These are phyloP conservation scores for Centruroides sculpturatus DNA, from an alignment of 1,140 invertebrate species.

Conservation along the genomic window DNA sequence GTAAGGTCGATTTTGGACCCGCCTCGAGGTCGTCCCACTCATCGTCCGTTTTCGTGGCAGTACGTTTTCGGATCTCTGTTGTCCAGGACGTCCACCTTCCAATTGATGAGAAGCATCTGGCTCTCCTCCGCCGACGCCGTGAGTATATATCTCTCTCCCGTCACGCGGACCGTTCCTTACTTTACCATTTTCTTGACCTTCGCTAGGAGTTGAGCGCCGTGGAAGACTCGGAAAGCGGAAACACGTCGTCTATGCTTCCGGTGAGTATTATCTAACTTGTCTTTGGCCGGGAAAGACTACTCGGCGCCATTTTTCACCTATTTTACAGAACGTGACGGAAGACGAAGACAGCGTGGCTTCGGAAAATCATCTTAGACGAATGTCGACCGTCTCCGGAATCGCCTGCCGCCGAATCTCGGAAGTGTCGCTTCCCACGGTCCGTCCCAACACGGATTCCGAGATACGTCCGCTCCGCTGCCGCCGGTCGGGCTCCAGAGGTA, in stretches of 20 bases:
- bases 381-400: not conserved
- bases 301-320: too few species aligned
- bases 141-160: not conserved
- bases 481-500: not conserved
- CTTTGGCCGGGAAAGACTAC: too few species aligned
- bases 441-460: constrained; percentile 4
- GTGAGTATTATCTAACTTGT: too few species aligned
- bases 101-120: constrained; percentile 66
- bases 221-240: too few species aligned
- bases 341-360: constrained; percentile 5
- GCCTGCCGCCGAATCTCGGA: not conserved
- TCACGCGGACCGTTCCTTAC: too few species aligned
- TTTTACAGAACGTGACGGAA: constrained; percentile 7
- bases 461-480: too few species aligned
- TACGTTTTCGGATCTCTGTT: constrained; percentile 80
- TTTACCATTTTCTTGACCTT: too few species aligned
- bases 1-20: constrained; percentile 13
- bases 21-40: too few species aligned
- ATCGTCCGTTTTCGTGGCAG: constrained; percentile 21
- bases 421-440: not conserved
- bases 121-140: constrained; percentile 22
- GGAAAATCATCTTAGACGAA: constrained; percentile 1
- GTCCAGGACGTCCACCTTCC: constrained; percentile 69
- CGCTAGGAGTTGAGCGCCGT: too few species aligned
- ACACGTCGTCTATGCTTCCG: too few species aligned